Conservation (phyloP, 2,888 invertebrate species). For the Cabera pusaria region DNA sequence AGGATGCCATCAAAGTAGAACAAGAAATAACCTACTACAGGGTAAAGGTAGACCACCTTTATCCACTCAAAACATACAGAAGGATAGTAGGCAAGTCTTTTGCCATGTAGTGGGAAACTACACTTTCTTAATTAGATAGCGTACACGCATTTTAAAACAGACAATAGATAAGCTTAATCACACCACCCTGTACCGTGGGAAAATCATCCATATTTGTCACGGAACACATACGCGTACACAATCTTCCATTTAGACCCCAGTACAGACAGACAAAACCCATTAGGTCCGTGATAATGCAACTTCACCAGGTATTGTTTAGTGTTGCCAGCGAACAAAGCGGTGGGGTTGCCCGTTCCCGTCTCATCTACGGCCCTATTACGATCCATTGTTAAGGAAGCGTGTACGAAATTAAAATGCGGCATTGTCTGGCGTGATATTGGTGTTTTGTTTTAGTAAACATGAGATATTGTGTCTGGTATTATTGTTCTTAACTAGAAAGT, state of each 20-base stretch:
- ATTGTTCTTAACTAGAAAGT: conserved; percentile 18
- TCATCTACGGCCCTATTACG: conserved; percentile 76
- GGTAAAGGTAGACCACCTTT: too few species aligned
- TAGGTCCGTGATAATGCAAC: conserved; percentile 79
- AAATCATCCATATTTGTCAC: conserved; percentile 60
- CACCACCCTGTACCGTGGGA: conserved; percentile 55
- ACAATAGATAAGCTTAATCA: conserved; percentile 44
- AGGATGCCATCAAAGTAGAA: too few species aligned
- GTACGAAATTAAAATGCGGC: conserved; percentile 80
- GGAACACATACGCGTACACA: conserved; percentile 50
- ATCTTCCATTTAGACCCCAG: conserved; percentile 52
- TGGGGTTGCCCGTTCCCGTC: conserved; percentile 70
- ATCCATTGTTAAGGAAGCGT: conserved; percentile 58
- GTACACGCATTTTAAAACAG: conserved; percentile 5
- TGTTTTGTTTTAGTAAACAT: conserved; percentile 56
- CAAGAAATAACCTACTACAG: too few species aligned
- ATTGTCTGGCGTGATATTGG: conserved; percentile 67
- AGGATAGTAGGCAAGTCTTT: too few species aligned
- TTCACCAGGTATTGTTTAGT: conserved; percentile 80
- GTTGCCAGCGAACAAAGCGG: conserved; percentile 69
- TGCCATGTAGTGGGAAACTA: too few species aligned
- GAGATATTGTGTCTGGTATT: conserved; percentile 30
- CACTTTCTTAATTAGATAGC: too few species aligned
- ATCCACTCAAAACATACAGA: too few species aligned
- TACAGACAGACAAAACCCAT: conserved; percentile 75